Conservation (phyloP, 2,797 vertebrate species). For the Melanotaenia parkinsoni region DNA sequence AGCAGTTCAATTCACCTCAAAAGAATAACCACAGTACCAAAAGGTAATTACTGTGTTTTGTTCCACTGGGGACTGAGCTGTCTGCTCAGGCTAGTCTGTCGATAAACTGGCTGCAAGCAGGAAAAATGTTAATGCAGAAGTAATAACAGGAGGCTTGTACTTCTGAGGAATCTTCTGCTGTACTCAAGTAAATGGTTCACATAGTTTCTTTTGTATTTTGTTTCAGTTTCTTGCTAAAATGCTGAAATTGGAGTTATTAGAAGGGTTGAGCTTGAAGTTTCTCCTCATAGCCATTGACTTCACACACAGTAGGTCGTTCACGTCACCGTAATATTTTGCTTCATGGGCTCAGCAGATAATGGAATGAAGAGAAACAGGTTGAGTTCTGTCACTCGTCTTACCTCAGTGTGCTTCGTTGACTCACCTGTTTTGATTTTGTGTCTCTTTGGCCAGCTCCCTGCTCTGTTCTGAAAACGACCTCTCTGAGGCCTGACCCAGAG, state of each 20-base stretch:
- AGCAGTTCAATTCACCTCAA: constrained; percentile 34
- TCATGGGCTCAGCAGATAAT: constrained; percentile 22
- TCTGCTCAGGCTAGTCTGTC: constrained; percentile 21
- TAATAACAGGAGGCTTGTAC: constrained; percentile 17
- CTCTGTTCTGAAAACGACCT: constrained; percentile 49
- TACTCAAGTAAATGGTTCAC: constrained; percentile 6
- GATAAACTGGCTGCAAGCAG: constrained; percentile 25
- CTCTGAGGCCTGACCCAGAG: constrained; percentile 67
- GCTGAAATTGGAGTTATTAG: background rate
- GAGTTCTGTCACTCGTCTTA: constrained; percentile 30
- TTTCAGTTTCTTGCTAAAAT: constrained; percentile 7
- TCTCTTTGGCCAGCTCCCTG: constrained; percentile 60
- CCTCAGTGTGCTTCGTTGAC: constrained; percentile 30
- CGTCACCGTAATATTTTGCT: constrained; percentile 28
- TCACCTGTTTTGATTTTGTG: constrained; percentile 43
- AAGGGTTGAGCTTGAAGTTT: background rate
- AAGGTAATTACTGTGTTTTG: constrained; percentile 55
- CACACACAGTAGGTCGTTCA: constrained; percentile 35
- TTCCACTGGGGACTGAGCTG: constrained; percentile 26
- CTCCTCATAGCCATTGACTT: constrained; percentile 9
- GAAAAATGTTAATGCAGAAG: constrained; percentile 20
- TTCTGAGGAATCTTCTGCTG: constrained; percentile 32
- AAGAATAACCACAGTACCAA: constrained; percentile 37
- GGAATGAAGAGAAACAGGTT: constrained; percentile 77
- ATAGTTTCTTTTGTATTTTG: background rate